Evolutionary conservation across 2,888 invertebrate species (phyloP).

Genomic region (Drosophila pseudotalamancana): DNA sequence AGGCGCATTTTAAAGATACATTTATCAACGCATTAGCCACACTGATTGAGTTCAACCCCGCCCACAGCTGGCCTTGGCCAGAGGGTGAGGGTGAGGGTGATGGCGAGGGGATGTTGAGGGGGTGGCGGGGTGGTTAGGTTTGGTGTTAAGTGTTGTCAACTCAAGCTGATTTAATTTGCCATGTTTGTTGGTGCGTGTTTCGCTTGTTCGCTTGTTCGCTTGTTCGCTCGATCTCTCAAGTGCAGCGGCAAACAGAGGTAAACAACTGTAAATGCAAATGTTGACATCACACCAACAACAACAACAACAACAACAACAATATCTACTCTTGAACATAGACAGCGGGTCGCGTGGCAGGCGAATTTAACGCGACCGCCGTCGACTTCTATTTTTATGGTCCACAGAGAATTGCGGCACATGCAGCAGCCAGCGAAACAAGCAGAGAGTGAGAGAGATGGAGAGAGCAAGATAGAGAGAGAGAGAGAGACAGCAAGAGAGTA

Average conservation of each 20-base stretch:
- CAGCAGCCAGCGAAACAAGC: conserved; percentile 11
- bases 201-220: conserved; percentile 24
- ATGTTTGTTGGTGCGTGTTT: conserved; percentile 56
- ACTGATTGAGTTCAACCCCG: conserved; percentile 66
- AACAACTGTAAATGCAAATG: conserved; percentile 78
- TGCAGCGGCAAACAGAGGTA: conserved; percentile 67
- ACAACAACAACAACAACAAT: conserved; percentile 1
- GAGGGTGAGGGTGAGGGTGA: not conserved
- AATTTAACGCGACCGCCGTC: conserved; percentile 62
- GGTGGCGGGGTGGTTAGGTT: not conserved
- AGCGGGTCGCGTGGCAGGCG: conserved; percentile 62
- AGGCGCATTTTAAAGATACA: conserved; percentile 69
- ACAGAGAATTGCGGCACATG: conserved; percentile 81
- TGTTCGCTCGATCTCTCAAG: conserved; percentile 52
- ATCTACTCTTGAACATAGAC: not conserved
- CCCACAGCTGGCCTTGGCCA: not conserved
- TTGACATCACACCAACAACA: conserved; percentile 68
- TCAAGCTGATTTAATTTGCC: conserved; percentile 83
- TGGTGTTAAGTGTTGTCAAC: conserved; percentile 81
- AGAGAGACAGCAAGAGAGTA: not conserved
- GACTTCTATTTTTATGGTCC: conserved; percentile 70
- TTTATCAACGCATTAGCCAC: conserved; percentile 79
- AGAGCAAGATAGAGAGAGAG: not conserved
- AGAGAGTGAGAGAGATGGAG: not conserved
- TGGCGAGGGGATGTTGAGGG: not conserved